These are phyloP conservation scores for Zoanthus solanderi DNA, from an alignment of 92 coral and sea anemone genomes.

Conservation along the genomic window DNA sequence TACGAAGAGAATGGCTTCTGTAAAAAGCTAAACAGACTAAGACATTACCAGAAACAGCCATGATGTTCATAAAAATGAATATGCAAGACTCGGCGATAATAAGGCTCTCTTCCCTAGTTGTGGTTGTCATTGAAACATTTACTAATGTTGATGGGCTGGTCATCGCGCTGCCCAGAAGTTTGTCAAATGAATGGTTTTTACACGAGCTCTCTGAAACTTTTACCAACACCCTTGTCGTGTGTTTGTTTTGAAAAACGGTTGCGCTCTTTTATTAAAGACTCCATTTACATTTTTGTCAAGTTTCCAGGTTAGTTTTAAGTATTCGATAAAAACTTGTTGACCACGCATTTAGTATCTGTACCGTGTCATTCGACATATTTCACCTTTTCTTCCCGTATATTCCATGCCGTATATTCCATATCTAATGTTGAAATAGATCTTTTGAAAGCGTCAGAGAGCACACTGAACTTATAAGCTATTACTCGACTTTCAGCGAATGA, in stretches of 20 bases:
- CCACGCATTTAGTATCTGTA: not conserved
- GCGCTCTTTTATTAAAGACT: not conserved
- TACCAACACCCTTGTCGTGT: not conserved
- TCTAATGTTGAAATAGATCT: not conserved
- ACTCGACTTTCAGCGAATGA: not conserved
- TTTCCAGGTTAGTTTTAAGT: not conserved
- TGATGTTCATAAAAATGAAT: not conserved
- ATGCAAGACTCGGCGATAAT: conserved; percentile 11
- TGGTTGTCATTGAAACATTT: not conserved
- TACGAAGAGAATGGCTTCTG: conserved; percentile 21
- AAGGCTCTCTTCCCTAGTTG: not conserved
- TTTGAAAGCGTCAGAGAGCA: not conserved
- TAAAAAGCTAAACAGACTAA: conserved; percentile 22
- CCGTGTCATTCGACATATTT: not conserved
- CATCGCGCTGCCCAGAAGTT: not conserved
- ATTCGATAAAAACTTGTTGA: not conserved
- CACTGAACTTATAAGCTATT: not conserved
- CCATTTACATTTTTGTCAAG: conserved; percentile 4
- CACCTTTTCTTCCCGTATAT: no score
- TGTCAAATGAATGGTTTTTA: not conserved
- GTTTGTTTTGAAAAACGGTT: not conserved
- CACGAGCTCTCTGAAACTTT: not conserved
- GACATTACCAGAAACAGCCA: not conserved
- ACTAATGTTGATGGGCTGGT: not conserved
- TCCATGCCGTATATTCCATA: no score